These are phyloP conservation scores for Procapra przewalskii DNA, from an alignment of 2,113 vertebrate species.

Conservation along the genomic window DNA sequence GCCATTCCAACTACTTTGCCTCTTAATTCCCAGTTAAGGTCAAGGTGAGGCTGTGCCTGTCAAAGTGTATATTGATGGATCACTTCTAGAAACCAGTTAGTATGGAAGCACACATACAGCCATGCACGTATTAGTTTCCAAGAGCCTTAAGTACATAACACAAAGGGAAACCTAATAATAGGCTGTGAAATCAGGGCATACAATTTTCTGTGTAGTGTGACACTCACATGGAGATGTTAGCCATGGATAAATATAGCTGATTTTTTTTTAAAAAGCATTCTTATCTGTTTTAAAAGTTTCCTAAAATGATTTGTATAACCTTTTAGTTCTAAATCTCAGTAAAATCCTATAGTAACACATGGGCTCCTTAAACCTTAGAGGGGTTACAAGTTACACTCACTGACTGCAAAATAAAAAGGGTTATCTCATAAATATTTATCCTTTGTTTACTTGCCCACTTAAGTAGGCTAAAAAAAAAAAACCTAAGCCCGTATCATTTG, in stretches of 20 bases:
- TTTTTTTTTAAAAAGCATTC: neutral
- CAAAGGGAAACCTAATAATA: neutral
- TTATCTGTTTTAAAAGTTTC: neutral
- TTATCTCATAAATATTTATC: neutral
- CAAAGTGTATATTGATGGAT: neutral
- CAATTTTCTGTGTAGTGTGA: neutral
- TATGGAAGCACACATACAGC: neutral
- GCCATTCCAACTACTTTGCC: neutral
- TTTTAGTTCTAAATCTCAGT: slow-evolving; percentile 34
- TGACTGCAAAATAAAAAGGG: neutral
- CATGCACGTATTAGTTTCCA: neutral
- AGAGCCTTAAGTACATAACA: neutral
- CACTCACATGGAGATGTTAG: neutral
- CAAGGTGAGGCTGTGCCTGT: neutral
- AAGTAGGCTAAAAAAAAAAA: neutral
- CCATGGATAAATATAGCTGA: neutral
- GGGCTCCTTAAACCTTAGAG: neutral
- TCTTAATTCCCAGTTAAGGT: neutral
- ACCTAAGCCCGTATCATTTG: neutral
- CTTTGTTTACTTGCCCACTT: neutral
- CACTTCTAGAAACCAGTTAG: neutral
- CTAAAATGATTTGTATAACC: neutral
- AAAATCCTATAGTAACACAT: neutral
- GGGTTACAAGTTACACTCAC: neutral
- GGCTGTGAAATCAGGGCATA: neutral